phyloP scores from a whole-genome alignment of 2,113 vertebrate species.

The Willisornis vidua region DNA sequence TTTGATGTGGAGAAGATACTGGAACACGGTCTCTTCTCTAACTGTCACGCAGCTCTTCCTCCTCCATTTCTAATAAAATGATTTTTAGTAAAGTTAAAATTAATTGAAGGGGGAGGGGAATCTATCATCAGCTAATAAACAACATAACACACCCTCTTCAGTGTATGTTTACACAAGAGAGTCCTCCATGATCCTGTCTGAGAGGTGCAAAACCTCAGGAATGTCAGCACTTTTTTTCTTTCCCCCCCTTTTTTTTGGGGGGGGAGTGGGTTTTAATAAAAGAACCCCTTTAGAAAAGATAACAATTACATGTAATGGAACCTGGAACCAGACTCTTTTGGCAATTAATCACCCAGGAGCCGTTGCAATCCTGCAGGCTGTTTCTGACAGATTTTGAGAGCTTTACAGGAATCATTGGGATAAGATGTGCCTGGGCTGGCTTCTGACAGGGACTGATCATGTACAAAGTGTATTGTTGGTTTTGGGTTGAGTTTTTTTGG shows the following conservation, averaged over 20 bases:
- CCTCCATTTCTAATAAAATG: neutral
- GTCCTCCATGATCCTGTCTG: conserved; percentile 27
- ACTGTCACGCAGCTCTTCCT: neutral
- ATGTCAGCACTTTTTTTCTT: conserved; percentile 6
- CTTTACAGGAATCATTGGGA: conserved; percentile 69
- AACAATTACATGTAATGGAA: conserved; percentile 71
- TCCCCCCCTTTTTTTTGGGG: neutral
- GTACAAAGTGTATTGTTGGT: conserved; percentile 38
- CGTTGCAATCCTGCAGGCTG: conserved; percentile 72
- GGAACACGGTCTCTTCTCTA: neutral
- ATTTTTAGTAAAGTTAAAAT: conserved; percentile 40
- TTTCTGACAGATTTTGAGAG: conserved; percentile 71
- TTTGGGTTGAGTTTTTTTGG: neutral
- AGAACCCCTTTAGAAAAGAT: conserved; percentile 65
- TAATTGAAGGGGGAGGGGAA: neutral
- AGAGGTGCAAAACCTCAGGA: conserved; percentile 70
- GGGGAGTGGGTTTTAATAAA: conserved; percentile 35
- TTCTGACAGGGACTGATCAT: conserved; percentile 64
- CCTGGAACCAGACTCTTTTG: conserved; percentile 66
- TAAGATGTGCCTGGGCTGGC: conserved; percentile 74
- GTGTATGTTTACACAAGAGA: conserved; percentile 36
- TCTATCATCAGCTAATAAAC: conserved; percentile 58
- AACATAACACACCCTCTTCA: conserved; percentile 17
- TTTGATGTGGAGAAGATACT: neutral
- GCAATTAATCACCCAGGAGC: conserved; percentile 73